Conservation (phyloP, 1,140 invertebrate species). For the Potamilus streckersoni region DNA sequence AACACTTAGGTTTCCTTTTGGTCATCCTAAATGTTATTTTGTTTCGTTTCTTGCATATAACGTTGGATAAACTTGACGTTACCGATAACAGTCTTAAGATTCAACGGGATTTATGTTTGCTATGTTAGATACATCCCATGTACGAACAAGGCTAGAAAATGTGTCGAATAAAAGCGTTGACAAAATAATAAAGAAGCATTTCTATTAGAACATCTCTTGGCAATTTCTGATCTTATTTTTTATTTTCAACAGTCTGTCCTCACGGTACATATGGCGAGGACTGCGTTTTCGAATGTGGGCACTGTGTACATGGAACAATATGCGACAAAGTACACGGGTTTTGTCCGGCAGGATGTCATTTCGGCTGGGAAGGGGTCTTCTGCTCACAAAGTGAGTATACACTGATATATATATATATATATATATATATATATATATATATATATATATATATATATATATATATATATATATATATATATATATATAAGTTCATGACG, state of each 20-base stretch:
- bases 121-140: too few relatives aligned
- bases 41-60: background rate
- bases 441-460: too few relatives aligned
- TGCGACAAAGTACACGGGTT: constrained; percentile 33
- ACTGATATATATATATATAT: too few relatives aligned
- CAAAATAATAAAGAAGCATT: background rate
- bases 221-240: background rate
- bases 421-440: too few relatives aligned
- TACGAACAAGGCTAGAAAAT: background rate
- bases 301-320: constrained; percentile 21
- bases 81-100: background rate
- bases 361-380: constrained; percentile 41
- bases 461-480: too few relatives aligned
- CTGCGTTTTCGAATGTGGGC: constrained; percentile 39
- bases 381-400: constrained; percentile 38
- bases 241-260: constrained; percentile 28
- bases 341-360: constrained; percentile 34
- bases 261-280: constrained; percentile 31
- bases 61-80: background rate
- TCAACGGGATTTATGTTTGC: background rate
- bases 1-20: background rate
- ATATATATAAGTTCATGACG: too few relatives aligned
- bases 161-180: constrained; percentile 2
- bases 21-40: background rate
- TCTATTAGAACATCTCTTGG: background rate